Evolutionary conservation across 2,797 vertebrate species (phyloP).

Genomic region (Brotula barbata): DNA sequence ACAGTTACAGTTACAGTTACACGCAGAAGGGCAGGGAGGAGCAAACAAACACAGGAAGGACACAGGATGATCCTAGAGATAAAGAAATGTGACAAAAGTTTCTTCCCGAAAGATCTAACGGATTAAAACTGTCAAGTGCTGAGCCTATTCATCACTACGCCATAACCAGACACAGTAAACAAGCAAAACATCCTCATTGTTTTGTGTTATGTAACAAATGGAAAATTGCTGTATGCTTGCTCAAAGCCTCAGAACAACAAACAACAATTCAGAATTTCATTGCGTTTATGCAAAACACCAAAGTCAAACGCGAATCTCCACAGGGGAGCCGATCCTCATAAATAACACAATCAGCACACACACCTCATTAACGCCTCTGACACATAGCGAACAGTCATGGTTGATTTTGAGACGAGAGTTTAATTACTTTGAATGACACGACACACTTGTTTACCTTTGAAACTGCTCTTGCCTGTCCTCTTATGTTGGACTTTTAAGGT

Average conservation of each 20-base stretch:
- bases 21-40: too few relatives aligned
- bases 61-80: too few relatives aligned
- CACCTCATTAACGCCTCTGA: conserved; percentile 25
- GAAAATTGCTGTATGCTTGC: conserved; percentile 17
- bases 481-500: too few relatives aligned
- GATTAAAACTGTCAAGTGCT: too few relatives aligned
- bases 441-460: conserved; percentile 35
- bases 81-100: too few relatives aligned
- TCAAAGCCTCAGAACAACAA: conserved; percentile 11
- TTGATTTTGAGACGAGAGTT: conserved; percentile 23
- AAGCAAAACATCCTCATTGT: background rate
- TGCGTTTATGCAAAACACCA: conserved; percentile 42
- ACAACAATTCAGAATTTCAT: conserved; percentile 26
- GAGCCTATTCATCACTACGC: background rate
- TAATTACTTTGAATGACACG: conserved; percentile 40
- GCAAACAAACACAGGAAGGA: too few relatives aligned
- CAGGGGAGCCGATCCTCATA: conserved; percentile 34
- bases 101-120: too few relatives aligned
- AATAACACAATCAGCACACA: conserved; percentile 36
- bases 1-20: too few relatives aligned
- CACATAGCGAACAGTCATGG: background rate
- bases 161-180: background rate
- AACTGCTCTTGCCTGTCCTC: conserved; percentile 4
- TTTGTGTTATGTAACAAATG: background rate
- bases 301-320: conserved; percentile 17